Percentiles rank a stretch among this genome's conserved stretches.
Evolutionary conservation across 2,797 vertebrate genomes (phyloP).

Genomic region (Halcyon badia): DNA sequence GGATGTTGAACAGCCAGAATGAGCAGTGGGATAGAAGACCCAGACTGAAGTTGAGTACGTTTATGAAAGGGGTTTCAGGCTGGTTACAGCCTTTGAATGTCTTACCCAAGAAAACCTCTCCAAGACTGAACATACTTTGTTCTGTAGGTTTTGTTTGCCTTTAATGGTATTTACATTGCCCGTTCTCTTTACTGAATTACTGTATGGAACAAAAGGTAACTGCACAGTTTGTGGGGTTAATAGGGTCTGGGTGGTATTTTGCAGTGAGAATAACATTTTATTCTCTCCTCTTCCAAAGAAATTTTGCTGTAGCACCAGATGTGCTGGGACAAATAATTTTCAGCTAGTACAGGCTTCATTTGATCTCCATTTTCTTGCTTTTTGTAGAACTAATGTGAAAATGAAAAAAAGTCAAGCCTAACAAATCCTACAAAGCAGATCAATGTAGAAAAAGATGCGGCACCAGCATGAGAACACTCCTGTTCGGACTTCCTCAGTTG

Average conservation of each 20-base stretch:
- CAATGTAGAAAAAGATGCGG: background rate
- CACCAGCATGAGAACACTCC: background rate
- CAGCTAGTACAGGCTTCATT: background rate
- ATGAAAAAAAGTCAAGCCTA: background rate
- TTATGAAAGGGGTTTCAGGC: background rate
- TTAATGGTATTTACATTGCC: background rate
- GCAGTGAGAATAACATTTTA: background rate
- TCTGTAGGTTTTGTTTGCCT: background rate
- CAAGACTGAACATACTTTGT: background rate
- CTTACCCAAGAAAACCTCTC: background rate
- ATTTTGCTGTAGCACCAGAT: background rate
- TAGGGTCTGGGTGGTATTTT: background rate
- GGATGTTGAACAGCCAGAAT: background rate
- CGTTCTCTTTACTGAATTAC: background rate
- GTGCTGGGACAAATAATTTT: slow-evolving; percentile 9
- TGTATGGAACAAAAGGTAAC: background rate
- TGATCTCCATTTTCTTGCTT: background rate
- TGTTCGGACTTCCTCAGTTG: background rate
- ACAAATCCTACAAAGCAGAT: background rate
- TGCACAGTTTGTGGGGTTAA: background rate
- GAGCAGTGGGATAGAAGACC: background rate
- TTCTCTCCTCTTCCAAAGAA: background rate
- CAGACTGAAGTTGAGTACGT: background rate
- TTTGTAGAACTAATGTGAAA: slow-evolving; percentile 33
- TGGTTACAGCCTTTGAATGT: rapidly evolving